Conservation (phyloP, 2,113 vertebrate species). For the Merops nubicus region DNA sequence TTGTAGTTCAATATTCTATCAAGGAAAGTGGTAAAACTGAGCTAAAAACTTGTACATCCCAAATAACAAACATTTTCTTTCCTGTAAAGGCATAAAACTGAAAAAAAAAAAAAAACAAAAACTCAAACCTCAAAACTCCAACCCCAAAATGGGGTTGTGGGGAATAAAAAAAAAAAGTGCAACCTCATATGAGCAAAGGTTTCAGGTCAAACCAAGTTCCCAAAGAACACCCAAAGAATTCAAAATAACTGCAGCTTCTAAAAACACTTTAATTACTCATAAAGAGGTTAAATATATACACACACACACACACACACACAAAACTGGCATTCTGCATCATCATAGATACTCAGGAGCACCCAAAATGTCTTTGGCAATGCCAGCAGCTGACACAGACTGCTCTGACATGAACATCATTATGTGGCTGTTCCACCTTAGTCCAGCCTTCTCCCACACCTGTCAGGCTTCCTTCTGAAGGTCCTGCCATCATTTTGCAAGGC, state of each 20-base stretch:
- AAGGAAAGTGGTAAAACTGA: neutral
- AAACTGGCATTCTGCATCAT: neutral
- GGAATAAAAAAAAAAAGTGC: too few species aligned
- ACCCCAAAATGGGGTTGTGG: too few species aligned
- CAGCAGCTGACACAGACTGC: rapidly evolving
- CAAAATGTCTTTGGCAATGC: too few species aligned
- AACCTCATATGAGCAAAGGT: rapidly evolving
- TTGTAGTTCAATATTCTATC: neutral
- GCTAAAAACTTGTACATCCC: rapidly evolving
- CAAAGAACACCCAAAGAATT: neutral
- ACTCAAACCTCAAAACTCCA: neutral
- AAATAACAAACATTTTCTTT: neutral
- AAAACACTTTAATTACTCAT: neutral
- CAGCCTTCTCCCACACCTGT: neutral
- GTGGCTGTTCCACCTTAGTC: rapidly evolving
- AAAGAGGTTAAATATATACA: neutral
- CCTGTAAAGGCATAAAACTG: neutral
- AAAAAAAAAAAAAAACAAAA: too few species aligned
- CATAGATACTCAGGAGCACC: neutral
- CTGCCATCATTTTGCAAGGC: neutral
- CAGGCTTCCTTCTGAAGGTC: neutral
- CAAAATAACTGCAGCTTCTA: neutral
- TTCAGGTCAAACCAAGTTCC: neutral
- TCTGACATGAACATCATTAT: too few species aligned
- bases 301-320: rapidly evolving